Base-by-base conservation (phyloP, 2,113 vertebrate genomes). In the Pygoscelis adeliae region DNA sequence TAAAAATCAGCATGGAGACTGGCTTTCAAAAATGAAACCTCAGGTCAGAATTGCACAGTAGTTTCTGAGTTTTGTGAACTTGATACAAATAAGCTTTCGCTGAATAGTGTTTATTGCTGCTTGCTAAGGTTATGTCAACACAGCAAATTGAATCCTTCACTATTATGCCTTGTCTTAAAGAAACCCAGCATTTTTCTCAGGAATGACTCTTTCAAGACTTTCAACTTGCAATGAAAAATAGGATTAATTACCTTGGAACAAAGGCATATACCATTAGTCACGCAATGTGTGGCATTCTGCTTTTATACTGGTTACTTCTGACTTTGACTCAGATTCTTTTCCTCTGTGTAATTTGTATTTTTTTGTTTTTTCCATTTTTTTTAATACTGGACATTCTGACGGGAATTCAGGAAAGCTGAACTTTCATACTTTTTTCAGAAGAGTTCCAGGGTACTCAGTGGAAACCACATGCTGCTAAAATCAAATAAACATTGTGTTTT, bases 231-330 rank as follows among this genome's bases (percentile, higher is more conserved):
- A 6, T 42, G 73, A 92, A 92, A 95, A 98, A 61, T 88, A 96
- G 93, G 94, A 98, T 98, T 98, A 98, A 98, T 98, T 98, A 96
- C 96, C 91, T 93, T 95, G 96, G 97, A 95, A 94, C 95, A 93
- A 94, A 94, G 97, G 89, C 83, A 47, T 73, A 15, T 49, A 73
- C 92, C 82, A 91, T 98, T 97, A 97, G 96, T 98, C 98, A 96
- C 89, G 90, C 93, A 78, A 79, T 95, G 97, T 83, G 83, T 94
- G 86, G 86, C 73, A 61, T 61, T 76, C 93, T 95, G 92, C 97
- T 96, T 87, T 71, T 69, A 10, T 96, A 87, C 93, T 88, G 79
- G 47, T 97, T 97, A 69, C 63, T 93, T 95, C 96, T 96, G 97
- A 94, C 95, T 87, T 65, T 46, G 42, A 36, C 71, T 74, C 53